A percentile compares a stretch with the other conserved stretches of the same genome.
Conservation (phyloP, 2,797 vertebrate species). For the Tokudaia muenninki region DNA sequence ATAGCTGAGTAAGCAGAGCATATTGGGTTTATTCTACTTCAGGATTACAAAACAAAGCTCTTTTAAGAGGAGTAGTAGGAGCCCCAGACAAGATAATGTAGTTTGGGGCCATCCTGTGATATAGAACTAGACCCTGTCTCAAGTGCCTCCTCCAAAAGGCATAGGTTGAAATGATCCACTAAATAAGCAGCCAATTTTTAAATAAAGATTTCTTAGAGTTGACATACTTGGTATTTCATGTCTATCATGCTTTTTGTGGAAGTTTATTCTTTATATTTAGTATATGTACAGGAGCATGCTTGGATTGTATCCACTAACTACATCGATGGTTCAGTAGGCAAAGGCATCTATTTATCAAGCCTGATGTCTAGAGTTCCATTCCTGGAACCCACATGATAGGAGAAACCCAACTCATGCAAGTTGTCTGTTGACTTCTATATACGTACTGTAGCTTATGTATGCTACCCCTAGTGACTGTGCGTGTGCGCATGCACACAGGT, state of each 20-base stretch:
- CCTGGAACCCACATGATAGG: too few species aligned
- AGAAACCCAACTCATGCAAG: not conserved
- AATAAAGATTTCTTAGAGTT: not conserved
- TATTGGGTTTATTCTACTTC: slow-evolving; percentile 1
- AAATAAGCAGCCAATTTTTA: not conserved
- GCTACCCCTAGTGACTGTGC: not conserved
- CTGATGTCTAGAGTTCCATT: not conserved
- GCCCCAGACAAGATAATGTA: not conserved
- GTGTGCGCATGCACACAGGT: not conserved
- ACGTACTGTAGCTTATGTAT: not conserved
- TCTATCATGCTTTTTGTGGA: not conserved
- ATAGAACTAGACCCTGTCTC: not conserved
- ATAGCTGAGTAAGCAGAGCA: not conserved
- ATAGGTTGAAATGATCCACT: not conserved
- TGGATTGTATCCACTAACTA: not conserved
- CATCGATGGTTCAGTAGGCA: not conserved
- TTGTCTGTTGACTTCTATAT: not conserved
- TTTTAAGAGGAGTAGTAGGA: slow-evolving; percentile 5
- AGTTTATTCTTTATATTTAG: not conserved
- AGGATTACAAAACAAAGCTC: not conserved
- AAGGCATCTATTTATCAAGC: not conserved
- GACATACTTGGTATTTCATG: not conserved
- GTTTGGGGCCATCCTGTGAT: not conserved
- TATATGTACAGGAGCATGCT: not conserved
- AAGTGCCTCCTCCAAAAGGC: not conserved